Conservation (phyloP, 2,113 vertebrate species). For the Nannobrachium achirus region DNA sequence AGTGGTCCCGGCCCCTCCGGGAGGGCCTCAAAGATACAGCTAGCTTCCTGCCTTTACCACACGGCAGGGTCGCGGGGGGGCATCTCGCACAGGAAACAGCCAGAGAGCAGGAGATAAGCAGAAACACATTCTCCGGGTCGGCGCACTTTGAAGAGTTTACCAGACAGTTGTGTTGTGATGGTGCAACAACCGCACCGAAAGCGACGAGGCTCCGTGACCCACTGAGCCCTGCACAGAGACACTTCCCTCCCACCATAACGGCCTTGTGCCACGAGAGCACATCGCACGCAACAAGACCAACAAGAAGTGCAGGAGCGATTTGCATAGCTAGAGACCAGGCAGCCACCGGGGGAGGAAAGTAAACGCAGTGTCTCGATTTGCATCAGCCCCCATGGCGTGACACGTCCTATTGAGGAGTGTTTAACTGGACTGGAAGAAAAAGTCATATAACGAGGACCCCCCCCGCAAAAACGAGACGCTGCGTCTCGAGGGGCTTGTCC, state of each 20-base stretch:
- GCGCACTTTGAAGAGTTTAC: neutral
- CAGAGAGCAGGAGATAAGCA: slow-evolving; percentile 26
- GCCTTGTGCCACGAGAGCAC: neutral
- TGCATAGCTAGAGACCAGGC: neutral
- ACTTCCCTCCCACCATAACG: neutral
- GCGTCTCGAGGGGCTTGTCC: too few relatives aligned
- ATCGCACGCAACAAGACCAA: neutral
- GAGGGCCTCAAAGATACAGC: too few relatives aligned
- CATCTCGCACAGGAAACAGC: slow-evolving; percentile 30
- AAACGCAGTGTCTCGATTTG: too few relatives aligned
- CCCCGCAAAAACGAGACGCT: too few relatives aligned
- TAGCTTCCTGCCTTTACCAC: slow-evolving; percentile 44
- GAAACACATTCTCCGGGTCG: neutral
- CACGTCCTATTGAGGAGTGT: too few relatives aligned
- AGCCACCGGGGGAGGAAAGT: neutral
- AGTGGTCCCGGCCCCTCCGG: too few relatives aligned
- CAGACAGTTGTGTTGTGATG: neutral
- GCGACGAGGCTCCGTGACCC: neutral
- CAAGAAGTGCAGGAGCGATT: neutral
- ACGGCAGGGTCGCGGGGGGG: slow-evolving; percentile 22
- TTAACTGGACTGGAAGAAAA: too few relatives aligned
- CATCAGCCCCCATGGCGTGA: too few relatives aligned
- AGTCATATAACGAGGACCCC: too few relatives aligned
- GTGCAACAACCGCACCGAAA: too few relatives aligned
- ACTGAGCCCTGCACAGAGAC: neutral